Conservation (phyloP, 2,888 invertebrate genomes). For the Incurvaria masculella region DNA sequence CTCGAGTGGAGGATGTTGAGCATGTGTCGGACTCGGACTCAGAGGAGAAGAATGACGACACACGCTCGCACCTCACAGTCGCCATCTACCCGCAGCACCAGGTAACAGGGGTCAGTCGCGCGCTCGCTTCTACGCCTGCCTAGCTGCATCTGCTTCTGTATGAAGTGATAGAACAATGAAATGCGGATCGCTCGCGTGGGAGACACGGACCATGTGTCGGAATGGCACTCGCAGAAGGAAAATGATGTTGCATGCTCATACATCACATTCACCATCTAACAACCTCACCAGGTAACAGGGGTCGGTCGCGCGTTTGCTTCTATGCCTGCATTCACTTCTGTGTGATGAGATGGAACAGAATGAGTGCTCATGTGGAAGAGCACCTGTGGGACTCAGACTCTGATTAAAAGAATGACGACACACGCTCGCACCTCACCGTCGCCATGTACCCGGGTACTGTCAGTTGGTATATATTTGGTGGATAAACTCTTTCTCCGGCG, state of each 20-base stretch:
- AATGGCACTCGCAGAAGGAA: too few species aligned
- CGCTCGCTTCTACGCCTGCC: neutral
- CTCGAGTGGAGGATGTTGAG: constrained; percentile 92
- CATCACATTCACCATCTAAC: too few species aligned
- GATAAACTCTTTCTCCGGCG: too few species aligned
- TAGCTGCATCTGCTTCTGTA: neutral
- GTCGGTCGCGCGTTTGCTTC: too few species aligned
- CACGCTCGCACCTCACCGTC: constrained; percentile 74
- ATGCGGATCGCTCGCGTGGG: constrained; percentile 94
- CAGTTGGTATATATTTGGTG: too few species aligned
- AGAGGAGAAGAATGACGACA: constrained; percentile 78
- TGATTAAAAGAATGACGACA: constrained; percentile 78
- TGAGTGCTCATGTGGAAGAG: too few species aligned
- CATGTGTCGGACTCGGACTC: constrained; percentile 90
- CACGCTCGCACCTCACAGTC: constrained; percentile 74
- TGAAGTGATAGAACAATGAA: too few species aligned
- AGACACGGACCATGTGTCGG: constrained; percentile 90
- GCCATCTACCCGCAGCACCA: constrained; percentile 93
- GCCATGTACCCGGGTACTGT: constrained; percentile 95
- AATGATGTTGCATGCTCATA: too few species aligned
- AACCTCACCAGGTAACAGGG: too few species aligned
- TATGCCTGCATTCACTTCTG: too few species aligned
- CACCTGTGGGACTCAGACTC: constrained; percentile 90
- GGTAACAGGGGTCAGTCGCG: constrained; percentile 38
- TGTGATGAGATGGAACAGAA: too few species aligned